Conservation (phyloP, 2,888 invertebrate species). For the Ochropacha duplaris region DNA sequence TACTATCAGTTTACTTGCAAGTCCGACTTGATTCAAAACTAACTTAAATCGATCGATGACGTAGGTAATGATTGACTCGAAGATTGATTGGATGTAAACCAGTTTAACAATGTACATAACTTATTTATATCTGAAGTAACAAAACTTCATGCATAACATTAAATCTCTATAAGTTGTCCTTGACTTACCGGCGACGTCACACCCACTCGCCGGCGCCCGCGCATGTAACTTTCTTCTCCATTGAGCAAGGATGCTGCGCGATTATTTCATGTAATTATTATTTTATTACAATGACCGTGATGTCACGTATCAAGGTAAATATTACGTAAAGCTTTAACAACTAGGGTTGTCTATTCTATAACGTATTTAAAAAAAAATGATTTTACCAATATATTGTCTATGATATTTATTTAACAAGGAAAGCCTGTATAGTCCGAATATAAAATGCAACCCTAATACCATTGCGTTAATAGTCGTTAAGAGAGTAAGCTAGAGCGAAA, state of each 20-base stretch:
- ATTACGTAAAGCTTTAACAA: neutral
- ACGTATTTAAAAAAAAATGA: too few species aligned
- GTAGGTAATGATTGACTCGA: too few species aligned
- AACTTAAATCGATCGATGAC: too few species aligned
- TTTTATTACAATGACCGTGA: neutral
- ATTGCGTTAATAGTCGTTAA: neutral
- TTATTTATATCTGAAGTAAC: neutral
- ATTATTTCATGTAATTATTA: neutral
- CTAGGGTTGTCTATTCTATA: neutral
- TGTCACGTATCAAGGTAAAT: neutral
- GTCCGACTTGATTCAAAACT: too few species aligned
- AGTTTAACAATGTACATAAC: neutral
- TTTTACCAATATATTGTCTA: too few species aligned
- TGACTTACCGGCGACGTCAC: neutral
- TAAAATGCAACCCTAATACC: neutral
- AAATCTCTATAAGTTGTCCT: neutral
- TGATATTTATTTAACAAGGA: too few species aligned
- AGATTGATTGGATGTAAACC: too few species aligned
- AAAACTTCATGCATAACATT: constrained; percentile 2
- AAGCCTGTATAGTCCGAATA: too few species aligned
- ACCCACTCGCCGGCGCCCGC: constrained; percentile 2
- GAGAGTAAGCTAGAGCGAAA: neutral
- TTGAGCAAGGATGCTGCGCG: constrained; percentile 19
- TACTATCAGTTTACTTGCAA: too few species aligned
- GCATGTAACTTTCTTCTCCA: constrained; percentile 30